phyloP scores from a whole-genome alignment of 2,113 vertebrate species.

The Haliaeetus leucogaster region DNA sequence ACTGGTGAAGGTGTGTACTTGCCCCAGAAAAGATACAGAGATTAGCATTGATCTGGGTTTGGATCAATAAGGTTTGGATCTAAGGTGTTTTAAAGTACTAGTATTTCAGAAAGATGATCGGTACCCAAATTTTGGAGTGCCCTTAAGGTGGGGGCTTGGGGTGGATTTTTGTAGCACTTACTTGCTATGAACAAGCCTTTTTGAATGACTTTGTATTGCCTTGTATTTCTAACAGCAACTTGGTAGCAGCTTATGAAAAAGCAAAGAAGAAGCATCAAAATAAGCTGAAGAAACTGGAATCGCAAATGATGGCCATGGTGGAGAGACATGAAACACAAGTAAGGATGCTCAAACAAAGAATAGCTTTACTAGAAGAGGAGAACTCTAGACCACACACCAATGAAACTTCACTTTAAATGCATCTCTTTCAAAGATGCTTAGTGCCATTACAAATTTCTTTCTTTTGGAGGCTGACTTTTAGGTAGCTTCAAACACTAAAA shows the following conservation, averaged over 20 bases:
- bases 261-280: constrained; percentile 91
- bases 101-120: background rate
- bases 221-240: constrained; percentile 73
- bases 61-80: background rate
- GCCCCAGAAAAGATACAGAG: background rate
- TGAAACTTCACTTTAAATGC: constrained; percentile 84
- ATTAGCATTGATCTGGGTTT: background rate
- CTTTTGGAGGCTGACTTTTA: background rate
- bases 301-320: constrained; percentile 92
- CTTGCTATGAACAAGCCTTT: background rate
- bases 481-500: background rate
- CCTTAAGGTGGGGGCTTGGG: background rate
- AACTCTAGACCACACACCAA: constrained; percentile 85
- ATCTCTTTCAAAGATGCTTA: background rate
- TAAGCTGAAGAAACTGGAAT: constrained; percentile 88
- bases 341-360: constrained; percentile 87
- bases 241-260: constrained; percentile 89
- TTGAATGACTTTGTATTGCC: background rate
- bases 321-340: constrained; percentile 89
- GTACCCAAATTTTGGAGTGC: background rate
- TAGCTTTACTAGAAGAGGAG: constrained; percentile 87
- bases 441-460: constrained; percentile 4
- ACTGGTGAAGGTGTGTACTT: background rate
- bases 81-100: background rate
- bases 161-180: background rate